Evolutionary conservation across 2,113 vertebrate species (phyloP).

Genomic region (Suricata suricatta): DNA sequence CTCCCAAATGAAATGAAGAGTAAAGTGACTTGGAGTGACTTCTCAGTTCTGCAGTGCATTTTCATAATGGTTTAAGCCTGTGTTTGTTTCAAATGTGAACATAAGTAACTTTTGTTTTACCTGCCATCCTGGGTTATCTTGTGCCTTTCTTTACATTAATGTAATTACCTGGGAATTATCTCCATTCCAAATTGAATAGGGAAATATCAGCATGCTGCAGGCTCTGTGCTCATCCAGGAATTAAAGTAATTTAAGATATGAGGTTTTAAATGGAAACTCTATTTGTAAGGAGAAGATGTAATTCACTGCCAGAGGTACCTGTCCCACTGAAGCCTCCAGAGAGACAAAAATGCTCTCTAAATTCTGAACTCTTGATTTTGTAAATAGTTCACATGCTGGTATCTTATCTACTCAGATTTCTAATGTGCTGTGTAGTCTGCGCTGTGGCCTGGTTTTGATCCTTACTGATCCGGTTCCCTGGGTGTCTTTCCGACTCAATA

Average conservation of each 20-base stretch:
- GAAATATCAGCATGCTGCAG: background rate
- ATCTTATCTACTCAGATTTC: background rate
- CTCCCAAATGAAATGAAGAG: background rate
- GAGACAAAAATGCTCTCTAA: background rate
- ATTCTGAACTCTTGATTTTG: background rate
- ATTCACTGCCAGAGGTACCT: background rate
- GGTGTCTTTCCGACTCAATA: background rate
- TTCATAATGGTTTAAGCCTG: background rate
- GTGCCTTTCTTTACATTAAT: slow-evolving; percentile 22
- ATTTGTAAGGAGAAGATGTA: background rate
- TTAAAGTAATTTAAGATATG: slow-evolving; percentile 50
- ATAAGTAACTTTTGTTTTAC: slow-evolving; percentile 15
- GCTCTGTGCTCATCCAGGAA: slow-evolving; percentile 34
- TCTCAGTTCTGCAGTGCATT: background rate
- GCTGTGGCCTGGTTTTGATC: background rate
- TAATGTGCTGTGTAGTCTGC: background rate
- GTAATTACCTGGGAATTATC: slow-evolving; percentile 59
- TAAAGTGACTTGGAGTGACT: background rate
- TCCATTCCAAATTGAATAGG: slow-evolving; percentile 36
- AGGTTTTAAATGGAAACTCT: slow-evolving; percentile 29
- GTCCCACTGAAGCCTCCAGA: background rate
- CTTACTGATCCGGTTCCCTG: background rate
- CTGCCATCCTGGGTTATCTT: background rate
- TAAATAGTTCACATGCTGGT: background rate
- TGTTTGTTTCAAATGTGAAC: slow-evolving; percentile 18